Conservation (phyloP, 2,113 vertebrate genomes). For the Sapayoa aenigma region DNA sequence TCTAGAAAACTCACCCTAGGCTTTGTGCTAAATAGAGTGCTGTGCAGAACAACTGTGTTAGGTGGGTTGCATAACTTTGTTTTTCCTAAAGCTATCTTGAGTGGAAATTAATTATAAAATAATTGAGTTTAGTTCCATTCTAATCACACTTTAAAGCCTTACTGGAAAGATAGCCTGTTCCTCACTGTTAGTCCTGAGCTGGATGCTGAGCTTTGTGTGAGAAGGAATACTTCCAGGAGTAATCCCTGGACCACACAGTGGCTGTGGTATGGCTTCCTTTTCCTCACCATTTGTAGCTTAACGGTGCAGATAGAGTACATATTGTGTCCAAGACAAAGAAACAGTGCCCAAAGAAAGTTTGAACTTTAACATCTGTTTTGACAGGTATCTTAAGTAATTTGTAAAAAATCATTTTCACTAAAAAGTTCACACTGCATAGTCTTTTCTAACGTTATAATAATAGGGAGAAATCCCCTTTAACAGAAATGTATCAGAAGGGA, state of each 20-base stretch:
- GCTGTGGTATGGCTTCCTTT: background rate
- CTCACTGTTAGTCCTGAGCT: background rate
- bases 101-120: background rate
- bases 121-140: background rate
- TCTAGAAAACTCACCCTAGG: background rate
- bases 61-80: background rate
- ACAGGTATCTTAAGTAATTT: background rate
- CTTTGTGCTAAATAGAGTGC: background rate
- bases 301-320: background rate
- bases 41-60: background rate
- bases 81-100: background rate
- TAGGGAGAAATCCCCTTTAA: background rate
- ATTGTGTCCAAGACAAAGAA: background rate
- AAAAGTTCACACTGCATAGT: background rate
- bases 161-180: background rate
- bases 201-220: background rate
- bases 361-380: background rate
- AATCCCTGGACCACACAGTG: accelerated
- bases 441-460: background rate
- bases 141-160: background rate
- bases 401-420: background rate
- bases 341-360: background rate
- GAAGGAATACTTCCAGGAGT: background rate
- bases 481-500: background rate
- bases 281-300: background rate